These are phyloP conservation scores for Nasalis larvatus DNA, from an alignment of 2,113 vertebrate genomes.

Conservation along the genomic window DNA sequence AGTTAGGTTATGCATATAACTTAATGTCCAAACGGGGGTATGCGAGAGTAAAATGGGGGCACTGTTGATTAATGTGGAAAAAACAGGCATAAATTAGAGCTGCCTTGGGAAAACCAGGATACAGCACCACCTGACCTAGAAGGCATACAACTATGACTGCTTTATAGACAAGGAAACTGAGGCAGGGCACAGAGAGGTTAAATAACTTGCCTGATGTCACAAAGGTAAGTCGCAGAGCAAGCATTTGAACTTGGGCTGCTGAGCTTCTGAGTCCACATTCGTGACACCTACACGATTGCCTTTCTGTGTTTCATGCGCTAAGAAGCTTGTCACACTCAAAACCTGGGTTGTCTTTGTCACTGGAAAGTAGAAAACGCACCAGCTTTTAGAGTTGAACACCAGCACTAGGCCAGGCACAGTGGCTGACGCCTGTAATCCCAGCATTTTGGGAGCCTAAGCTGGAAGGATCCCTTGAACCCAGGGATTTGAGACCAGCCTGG, in stretches of 20 bases:
- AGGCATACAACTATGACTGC: neutral
- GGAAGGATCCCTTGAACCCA: no score
- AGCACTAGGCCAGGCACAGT: neutral
- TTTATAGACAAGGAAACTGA: slow-evolving; percentile 25
- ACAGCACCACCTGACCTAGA: neutral
- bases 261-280: neutral
- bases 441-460: no score
- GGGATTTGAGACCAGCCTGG: no score
- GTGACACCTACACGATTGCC: neutral
- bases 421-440: no score
- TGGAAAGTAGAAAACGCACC: neutral
- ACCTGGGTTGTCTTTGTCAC: neutral
- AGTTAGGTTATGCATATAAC: neutral
- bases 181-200: neutral
- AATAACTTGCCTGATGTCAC: neutral
- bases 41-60: neutral
- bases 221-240: neutral
- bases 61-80: neutral
- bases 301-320: neutral
- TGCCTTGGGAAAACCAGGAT: neutral
- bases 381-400: neutral
- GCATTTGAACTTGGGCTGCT: neutral
- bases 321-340: neutral
- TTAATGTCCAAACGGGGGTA: neutral
- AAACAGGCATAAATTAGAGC: neutral